A percentile compares a stretch with the other conserved stretches of the same genome.
phyloP scores from a whole-genome alignment of 1,140 invertebrate genomes.

The Platyscapa corneri region DNA sequence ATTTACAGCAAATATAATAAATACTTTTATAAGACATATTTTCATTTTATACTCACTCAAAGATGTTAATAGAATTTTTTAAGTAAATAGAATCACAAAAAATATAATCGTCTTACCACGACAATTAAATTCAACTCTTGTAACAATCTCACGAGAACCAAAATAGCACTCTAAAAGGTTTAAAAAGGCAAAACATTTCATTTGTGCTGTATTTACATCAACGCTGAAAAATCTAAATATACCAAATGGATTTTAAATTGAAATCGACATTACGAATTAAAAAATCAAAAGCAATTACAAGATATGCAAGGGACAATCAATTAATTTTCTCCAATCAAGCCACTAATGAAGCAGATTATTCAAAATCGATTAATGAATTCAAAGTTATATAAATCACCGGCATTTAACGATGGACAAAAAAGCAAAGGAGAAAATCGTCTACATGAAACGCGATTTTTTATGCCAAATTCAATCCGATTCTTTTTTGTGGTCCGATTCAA shows the following conservation, averaged over 20 bases:
- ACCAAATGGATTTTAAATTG: constrained; percentile 15
- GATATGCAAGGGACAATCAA: neutral
- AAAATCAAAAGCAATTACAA: constrained; percentile 10
- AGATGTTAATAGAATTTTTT: no score
- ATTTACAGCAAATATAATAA: no score
- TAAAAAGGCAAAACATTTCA: no score
- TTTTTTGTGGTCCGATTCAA: neutral
- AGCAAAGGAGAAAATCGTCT: neutral
- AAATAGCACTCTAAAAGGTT: no score
- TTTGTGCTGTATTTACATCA: no score
- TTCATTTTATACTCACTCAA: no score
- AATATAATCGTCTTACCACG: no score
- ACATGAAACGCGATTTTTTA: neutral
- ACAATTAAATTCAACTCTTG: no score
- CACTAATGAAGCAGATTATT: neutral
- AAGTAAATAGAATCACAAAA: no score
- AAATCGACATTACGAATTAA: neutral
- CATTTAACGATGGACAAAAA: neutral
- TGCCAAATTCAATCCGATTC: neutral
- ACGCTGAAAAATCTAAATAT: neutral
- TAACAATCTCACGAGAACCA: no score
- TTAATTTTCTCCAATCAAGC: neutral
- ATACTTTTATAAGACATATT: no score
- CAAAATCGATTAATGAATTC: neutral
- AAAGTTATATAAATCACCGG: neutral